A percentile compares a stretch with the other conserved stretches of the same genome.
Evolutionary conservation across 2,113 vertebrate species (phyloP).

Genomic region (Ageneiosus marmoratus): DNA sequence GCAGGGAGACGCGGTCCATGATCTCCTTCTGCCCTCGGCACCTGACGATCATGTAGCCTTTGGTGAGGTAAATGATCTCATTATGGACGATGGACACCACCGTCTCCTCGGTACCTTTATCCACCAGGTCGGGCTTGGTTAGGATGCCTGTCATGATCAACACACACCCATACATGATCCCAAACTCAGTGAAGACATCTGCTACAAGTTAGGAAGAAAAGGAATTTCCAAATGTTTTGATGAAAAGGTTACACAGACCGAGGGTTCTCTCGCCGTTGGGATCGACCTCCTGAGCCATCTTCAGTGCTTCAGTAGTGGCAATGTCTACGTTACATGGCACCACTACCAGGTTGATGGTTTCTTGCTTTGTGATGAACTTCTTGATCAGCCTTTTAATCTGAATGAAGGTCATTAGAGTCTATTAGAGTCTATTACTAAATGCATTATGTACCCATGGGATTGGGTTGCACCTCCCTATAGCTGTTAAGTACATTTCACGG

Average conservation of each 20-base stretch:
- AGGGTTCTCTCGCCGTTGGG: slow-evolving; percentile 84
- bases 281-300: slow-evolving; percentile 88
- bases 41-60: slow-evolving; percentile 90
- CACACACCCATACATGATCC: background rate
- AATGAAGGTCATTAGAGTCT: background rate
- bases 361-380: slow-evolving; percentile 78
- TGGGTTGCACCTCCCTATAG: too few species aligned
- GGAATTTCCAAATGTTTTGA: background rate
- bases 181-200: background rate
- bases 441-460: too few species aligned
- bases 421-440: too few species aligned
- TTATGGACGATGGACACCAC: slow-evolving; percentile 78
- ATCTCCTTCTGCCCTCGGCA: slow-evolving; percentile 85
- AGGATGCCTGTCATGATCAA: slow-evolving; percentile 76
- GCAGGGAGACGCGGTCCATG: slow-evolving; percentile 67
- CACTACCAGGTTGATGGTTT: slow-evolving; percentile 87
- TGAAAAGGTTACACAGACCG: slow-evolving; percentile 63
- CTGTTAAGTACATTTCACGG: too few species aligned
- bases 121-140: slow-evolving; percentile 88
- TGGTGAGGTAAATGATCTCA: slow-evolving; percentile 75
- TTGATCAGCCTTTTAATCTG: slow-evolving; percentile 83
- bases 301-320: slow-evolving; percentile 87
- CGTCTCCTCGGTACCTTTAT: slow-evolving; percentile 78
- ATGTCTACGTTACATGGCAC: slow-evolving; percentile 89
- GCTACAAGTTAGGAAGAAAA: background rate